These are phyloP conservation scores for Columba janthina DNA, from an alignment of 2,113 vertebrate species.

Conservation along the genomic window DNA sequence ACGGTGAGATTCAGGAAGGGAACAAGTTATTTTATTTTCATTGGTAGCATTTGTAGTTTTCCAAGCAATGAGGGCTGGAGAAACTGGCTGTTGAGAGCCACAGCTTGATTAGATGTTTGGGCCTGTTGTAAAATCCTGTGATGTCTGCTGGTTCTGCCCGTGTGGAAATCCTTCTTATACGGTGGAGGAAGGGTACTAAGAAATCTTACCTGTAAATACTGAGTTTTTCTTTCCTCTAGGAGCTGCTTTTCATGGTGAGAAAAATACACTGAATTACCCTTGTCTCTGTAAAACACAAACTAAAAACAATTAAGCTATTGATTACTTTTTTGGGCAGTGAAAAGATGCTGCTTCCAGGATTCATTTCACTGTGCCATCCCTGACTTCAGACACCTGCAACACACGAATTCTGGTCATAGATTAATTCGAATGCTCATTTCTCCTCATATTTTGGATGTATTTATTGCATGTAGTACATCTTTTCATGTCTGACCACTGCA, in stretches of 20 bases:
- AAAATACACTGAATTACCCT: not conserved
- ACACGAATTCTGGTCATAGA: not conserved
- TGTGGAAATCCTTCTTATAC: not conserved
- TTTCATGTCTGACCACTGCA: constrained; percentile 8
- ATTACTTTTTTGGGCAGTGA: not conserved
- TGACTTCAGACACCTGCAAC: not conserved
- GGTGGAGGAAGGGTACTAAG: not conserved
- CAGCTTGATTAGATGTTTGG: not conserved
- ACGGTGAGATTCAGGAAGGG: not conserved
- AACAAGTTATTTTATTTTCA: not conserved
- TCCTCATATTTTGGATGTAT: not conserved
- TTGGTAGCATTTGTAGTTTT: not conserved
- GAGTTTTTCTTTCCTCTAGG: not conserved
- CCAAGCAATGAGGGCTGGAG: not conserved
- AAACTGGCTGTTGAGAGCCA: not conserved
- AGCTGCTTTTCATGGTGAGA: not conserved
- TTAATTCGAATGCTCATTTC: not conserved
- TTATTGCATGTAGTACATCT: not conserved
- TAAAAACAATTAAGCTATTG: not conserved
- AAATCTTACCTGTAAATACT: not conserved
- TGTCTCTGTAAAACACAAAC: not conserved
- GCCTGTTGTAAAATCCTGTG: not conserved
- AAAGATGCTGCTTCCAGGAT: not conserved
- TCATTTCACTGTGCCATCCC: not conserved
- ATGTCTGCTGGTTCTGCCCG: not conserved